phyloP scores from a whole-genome alignment of 1,140 invertebrate species.

The Globodera ellingtonae region DNA sequence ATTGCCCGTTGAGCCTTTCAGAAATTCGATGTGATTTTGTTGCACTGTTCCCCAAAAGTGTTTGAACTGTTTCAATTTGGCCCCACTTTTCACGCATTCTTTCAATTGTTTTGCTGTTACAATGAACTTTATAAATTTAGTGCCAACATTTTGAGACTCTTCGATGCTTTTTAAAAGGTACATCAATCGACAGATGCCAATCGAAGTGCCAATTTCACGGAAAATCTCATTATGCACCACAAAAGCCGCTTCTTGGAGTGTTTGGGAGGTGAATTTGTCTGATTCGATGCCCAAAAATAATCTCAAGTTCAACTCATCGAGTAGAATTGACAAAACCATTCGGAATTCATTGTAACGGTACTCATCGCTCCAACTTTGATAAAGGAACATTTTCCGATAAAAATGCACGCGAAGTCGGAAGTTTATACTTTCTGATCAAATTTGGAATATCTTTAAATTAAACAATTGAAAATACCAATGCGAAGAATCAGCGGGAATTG shows the following conservation, averaged over 20 bases:
- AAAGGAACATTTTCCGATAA: background rate
- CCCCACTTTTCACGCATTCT: background rate
- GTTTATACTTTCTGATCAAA: background rate
- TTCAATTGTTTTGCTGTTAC: background rate
- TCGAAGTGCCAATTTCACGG: background rate
- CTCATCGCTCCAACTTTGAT: background rate
- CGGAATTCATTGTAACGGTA: background rate
- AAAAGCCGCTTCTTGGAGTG: background rate
- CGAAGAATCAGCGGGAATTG: background rate
- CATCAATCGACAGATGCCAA: background rate
- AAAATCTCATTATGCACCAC: background rate
- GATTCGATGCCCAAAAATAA: background rate
- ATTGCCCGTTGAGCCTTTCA: background rate
- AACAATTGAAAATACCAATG: background rate
- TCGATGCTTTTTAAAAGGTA: background rate
- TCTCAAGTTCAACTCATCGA: background rate
- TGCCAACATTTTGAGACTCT: background rate
- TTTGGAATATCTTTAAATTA: background rate
- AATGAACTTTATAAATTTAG: background rate
- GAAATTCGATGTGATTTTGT: background rate
- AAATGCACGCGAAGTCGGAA: background rate
- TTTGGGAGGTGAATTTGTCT: background rate
- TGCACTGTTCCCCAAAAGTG: background rate
- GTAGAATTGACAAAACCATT: background rate
- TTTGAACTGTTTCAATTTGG: background rate